Evolutionary conservation across 2,797 vertebrate genomes (phyloP).

Genomic region (Paratrypauchen microcephalus): DNA sequence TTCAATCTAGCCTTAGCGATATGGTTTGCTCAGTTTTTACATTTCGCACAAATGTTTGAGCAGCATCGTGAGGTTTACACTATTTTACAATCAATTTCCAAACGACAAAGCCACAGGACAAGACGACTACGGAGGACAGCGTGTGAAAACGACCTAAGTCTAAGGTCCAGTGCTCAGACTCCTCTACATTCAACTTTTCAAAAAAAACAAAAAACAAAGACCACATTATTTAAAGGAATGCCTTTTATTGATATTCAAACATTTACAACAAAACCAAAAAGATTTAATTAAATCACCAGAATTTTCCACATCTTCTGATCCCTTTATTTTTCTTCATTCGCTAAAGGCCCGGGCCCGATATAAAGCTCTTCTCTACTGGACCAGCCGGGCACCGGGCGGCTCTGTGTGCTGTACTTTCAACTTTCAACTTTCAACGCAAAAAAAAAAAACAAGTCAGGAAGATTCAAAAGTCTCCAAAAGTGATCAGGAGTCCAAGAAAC

Average conservation of each 20-base stretch:
- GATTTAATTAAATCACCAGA: slow-evolving; percentile 49
- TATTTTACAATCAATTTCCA: no score
- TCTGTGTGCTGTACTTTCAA: slow-evolving; percentile 35
- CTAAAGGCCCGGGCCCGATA: slow-evolving; percentile 45
- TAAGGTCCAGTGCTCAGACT: no score
- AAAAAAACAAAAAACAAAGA: background rate
- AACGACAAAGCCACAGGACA: no score
- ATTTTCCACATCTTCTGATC: slow-evolving; percentile 53
- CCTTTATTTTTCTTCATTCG: slow-evolving; percentile 57
- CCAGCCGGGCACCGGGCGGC: slow-evolving; percentile 24
- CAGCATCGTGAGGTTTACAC: no score
- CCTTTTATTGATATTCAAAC: slow-evolving; percentile 81
- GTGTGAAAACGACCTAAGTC: no score
- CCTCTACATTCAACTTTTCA: no score
- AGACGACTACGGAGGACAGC: no score
- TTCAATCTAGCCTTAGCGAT: no score
- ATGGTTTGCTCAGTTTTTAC: no score
- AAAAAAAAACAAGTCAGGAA: background rate
- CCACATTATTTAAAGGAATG: slow-evolving; percentile 77
- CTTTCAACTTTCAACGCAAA: slow-evolving; percentile 8
- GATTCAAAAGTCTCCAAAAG: background rate
- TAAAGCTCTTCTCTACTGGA: slow-evolving; percentile 57
- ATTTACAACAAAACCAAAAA: slow-evolving; percentile 70
- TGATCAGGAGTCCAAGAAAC: background rate
- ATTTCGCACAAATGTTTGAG: no score